Conservation (phyloP, 2,113 vertebrate species). For the Lucifuga dentata region DNA sequence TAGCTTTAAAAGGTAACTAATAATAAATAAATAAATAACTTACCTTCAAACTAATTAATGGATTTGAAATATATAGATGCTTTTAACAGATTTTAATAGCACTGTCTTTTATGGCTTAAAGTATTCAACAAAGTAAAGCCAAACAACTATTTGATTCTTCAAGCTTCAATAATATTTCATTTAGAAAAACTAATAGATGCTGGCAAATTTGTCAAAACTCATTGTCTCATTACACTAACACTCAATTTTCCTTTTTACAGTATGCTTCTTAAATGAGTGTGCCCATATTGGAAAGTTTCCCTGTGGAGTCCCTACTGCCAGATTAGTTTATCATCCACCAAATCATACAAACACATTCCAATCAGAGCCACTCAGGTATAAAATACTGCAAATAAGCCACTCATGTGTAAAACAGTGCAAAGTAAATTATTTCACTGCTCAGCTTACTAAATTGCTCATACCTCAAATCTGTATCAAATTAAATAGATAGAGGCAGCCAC, state of each 20-base stretch:
- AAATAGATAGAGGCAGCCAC: neutral
- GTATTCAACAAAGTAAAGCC: neutral
- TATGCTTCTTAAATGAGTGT: too few species aligned
- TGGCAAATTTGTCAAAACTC: too few species aligned
- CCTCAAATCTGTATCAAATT: neutral
- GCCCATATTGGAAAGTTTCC: neutral
- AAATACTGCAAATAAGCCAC: neutral
- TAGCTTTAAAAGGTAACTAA: too few species aligned
- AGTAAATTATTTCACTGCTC: neutral
- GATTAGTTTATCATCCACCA: slow-evolving; percentile 4
- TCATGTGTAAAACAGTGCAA: neutral
- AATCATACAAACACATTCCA: slow-evolving; percentile 23
- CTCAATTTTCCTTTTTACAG: too few species aligned
- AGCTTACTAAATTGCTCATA: neutral
- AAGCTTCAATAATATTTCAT: too few species aligned
- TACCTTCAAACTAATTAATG: too few species aligned
- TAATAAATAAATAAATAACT: too few species aligned
- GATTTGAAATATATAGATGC: too few species aligned
- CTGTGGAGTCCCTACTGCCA: slow-evolving; percentile 6
- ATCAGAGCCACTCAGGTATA: slow-evolving; percentile 19
- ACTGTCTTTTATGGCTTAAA: neutral
- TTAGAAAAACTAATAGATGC: too few species aligned
- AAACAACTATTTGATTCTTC: neutral
- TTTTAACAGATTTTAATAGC: too few species aligned
- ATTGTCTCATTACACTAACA: neutral